A percentile compares a stretch with the other conserved stretches of the same genome.
phyloP scores from a whole-genome alignment of 2,888 invertebrate genomes.

The Stenoptilia bipunctidactyla region DNA sequence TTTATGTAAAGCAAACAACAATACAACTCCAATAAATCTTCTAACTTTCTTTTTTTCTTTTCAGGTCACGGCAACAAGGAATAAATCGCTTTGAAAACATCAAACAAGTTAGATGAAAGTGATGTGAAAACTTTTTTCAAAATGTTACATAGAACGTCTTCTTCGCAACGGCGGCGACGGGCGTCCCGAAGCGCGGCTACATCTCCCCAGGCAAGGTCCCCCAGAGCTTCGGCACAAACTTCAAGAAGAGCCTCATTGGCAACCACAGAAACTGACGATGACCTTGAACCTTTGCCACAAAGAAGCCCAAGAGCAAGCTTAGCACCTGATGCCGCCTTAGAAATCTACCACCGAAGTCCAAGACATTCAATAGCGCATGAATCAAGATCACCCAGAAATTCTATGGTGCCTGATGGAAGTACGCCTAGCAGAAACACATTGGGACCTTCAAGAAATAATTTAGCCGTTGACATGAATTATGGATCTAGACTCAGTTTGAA shows the following conservation, averaged over 20 bases:
- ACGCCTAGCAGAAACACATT: slow-evolving; percentile 68
- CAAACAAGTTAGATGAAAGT: slow-evolving; percentile 6
- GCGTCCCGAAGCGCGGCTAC: slow-evolving; percentile 77
- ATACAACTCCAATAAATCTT: neutral
- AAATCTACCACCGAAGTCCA: slow-evolving; percentile 67
- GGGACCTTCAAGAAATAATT: slow-evolving; percentile 71
- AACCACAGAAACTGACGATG: slow-evolving; percentile 74
- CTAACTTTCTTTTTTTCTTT: slow-evolving; percentile 17
- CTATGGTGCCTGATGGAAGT: slow-evolving; percentile 72
- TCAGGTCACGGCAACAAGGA: slow-evolving; percentile 16
- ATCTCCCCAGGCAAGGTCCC: slow-evolving; percentile 71
- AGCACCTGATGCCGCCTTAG: slow-evolving; percentile 66
- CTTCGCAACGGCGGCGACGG: slow-evolving; percentile 76
- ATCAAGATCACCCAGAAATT: slow-evolving; percentile 72
- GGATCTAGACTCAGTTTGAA: slow-evolving; percentile 71
- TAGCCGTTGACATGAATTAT: slow-evolving; percentile 69
- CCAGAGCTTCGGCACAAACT: slow-evolving; percentile 55
- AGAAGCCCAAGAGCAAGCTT: slow-evolving; percentile 72
- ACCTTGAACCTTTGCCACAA: slow-evolving; percentile 49
- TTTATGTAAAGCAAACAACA: neutral
- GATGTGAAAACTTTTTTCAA: slow-evolving; percentile 13
- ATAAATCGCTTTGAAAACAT: neutral
- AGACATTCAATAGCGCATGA: slow-evolving; percentile 71
- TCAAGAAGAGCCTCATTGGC: slow-evolving; percentile 72
- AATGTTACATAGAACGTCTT: slow-evolving; percentile 76